Evolutionary conservation across 2,888 invertebrate genomes (phyloP).

Genomic region (Diplolepis rosae): DNA sequence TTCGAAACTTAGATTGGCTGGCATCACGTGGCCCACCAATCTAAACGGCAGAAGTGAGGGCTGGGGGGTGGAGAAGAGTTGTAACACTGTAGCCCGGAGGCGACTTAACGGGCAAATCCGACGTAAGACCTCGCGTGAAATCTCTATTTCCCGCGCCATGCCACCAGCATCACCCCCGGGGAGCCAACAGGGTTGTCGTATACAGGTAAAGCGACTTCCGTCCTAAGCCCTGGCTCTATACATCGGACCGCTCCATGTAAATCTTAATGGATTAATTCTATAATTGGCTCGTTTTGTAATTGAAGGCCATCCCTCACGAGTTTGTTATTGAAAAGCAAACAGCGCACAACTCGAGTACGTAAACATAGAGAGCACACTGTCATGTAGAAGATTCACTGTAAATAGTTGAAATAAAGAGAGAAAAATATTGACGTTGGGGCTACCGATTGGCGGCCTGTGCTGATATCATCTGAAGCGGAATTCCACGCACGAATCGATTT

Average conservation of each 20-base stretch:
- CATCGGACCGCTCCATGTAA: conserved; percentile 40
- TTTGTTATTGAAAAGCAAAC: conserved; percentile 4
- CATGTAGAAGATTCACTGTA: conserved; percentile 10
- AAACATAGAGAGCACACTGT: neutral
- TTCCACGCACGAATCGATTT: conserved; percentile 10
- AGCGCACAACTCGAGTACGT: neutral
- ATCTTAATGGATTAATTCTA: conserved; percentile 69
- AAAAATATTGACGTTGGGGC: neutral
- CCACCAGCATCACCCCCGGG: conserved; percentile 29
- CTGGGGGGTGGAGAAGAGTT: conserved; percentile 42
- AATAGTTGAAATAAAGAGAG: conserved; percentile 8
- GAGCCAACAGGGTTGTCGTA: conserved; percentile 29
- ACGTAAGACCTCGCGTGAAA: conserved; percentile 64
- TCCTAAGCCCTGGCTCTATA: conserved; percentile 22
- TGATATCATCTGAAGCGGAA: neutral
- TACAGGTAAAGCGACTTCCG: conserved; percentile 24
- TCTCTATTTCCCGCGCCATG: conserved; percentile 62
- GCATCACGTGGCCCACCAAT: conserved; percentile 59
- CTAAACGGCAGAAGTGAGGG: conserved; percentile 37
- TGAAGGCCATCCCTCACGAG: conserved; percentile 42
- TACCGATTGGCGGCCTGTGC: neutral
- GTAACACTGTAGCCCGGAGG: conserved; percentile 37
- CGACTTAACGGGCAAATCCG: conserved; percentile 68
- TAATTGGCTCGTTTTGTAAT: conserved; percentile 66
- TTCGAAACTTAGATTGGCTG: conserved; percentile 68